Evolutionary conservation across 2,797 vertebrate species (phyloP), one percentile per base, ranked within the genome.

Genomic region (Galaxias olidus): DNA sequence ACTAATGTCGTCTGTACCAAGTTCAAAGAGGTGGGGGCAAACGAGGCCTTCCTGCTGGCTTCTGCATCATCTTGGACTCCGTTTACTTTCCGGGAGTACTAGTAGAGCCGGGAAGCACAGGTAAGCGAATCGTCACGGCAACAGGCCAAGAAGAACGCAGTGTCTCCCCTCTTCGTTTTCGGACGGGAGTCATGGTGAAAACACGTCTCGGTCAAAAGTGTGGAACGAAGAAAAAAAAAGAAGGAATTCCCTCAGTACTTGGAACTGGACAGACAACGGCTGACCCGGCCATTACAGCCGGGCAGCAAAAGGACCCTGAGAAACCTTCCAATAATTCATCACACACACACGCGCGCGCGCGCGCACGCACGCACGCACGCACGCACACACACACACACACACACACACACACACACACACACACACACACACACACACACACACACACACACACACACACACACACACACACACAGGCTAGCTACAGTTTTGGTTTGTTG

Each of bases 21-120:
- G 71, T 53, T 76, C 62, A 71, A n/a, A 9, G 69, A 11, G 19
- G 49, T 62, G 11, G 56, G 74, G 47, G 9, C 44, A 74, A 60
- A 14, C 2, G 0, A 13, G 18, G 46, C 63, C 41, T 40, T n/a
- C n/a, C n/a, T 71, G 46, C 44, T 72, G 59, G 61, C 59, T 69
- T 50, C 51, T 44, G 75, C 67, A 52, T 65, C 62, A 77, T 52
- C 59, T 43, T 47, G 13, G 56, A 72, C 17, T 69, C 17, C 63
- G 19, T 74, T 74, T 71, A 68, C 41, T 17, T 44, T 30, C 30
- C 30, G 2, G 30, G 6, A 30, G 30, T 30, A 30, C 30, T 30
- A 30, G 30, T 30, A 6, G 30, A 30, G 30, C 30, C 30, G 30
- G 30, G 30, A n/a, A 30, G 30, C 30, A 30, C 30, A 30, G 30